A percentile compares a stretch with the other conserved stretches of the same genome.
Conservation (phyloP, 2,888 invertebrate species). For the Rhamphomyia laevipes region DNA sequence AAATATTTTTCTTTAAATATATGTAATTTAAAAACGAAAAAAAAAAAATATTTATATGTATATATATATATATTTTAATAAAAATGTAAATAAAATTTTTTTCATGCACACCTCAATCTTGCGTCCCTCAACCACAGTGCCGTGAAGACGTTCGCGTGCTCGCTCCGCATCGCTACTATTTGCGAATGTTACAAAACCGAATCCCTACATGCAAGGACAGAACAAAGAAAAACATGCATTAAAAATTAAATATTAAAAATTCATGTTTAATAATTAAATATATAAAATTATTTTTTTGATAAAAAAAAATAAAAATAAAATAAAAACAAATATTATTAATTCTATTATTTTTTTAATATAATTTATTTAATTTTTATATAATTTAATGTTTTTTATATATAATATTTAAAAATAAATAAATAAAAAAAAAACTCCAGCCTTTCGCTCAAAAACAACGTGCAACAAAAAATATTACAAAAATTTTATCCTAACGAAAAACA, state of each 20-base stretch:
- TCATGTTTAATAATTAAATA: too few species aligned
- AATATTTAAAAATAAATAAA: slow-evolving; percentile 8
- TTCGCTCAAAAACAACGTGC: slow-evolving; percentile 65
- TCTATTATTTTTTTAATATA: background rate
- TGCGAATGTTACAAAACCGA: slow-evolving; percentile 99
- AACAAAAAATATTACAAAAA: slow-evolving; percentile 57
- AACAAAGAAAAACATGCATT: slow-evolving; percentile 83
- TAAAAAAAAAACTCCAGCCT: slow-evolving; percentile 43
- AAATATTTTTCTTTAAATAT: too few species aligned
- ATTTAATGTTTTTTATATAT: slow-evolving; percentile 5
- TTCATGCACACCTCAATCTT: slow-evolving; percentile 99
- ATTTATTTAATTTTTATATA: background rate
- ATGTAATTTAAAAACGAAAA: slow-evolving; percentile 1
- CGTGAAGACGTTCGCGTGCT: slow-evolving; percentile 99
- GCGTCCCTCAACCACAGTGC: slow-evolving; percentile 99
- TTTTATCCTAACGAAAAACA: slow-evolving; percentile 11
- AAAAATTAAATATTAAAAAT: slow-evolving; percentile 35
- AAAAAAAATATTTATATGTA: slow-evolving; percentile 8
- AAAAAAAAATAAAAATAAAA: too few species aligned
- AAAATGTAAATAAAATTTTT: slow-evolving; percentile 42
- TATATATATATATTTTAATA: slow-evolving; percentile 8
- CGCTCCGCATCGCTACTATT: slow-evolving; percentile 99
- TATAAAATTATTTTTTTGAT: background rate
- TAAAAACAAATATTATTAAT: slow-evolving; percentile 2
- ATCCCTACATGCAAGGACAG: slow-evolving; percentile 99